Conservation (phyloP, 1,140 invertebrate species). For the Bombyx mori region DNA sequence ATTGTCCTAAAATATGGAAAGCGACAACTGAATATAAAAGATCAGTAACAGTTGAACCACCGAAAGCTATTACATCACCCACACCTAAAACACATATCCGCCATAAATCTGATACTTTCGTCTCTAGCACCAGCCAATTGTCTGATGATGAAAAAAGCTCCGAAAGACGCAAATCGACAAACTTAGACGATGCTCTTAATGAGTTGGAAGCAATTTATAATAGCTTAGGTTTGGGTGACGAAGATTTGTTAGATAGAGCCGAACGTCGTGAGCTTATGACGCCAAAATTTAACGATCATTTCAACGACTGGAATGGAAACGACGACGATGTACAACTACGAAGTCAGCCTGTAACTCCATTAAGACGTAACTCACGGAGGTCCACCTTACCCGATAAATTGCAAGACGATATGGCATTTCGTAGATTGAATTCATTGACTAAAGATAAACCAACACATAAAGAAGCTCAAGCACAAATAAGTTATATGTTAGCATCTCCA, state of each 20-base stretch:
- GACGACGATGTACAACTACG: conserved; percentile 53
- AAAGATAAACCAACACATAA: conserved; percentile 69
- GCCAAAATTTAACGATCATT: conserved; percentile 56
- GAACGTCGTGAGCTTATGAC: conserved; percentile 81
- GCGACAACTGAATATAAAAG: conserved; percentile 61
- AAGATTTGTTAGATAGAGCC: conserved; percentile 83
- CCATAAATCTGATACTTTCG: conserved; percentile 61
- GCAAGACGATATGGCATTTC: conserved; percentile 85
- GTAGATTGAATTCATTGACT: conserved; percentile 77
- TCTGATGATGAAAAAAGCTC: conserved; percentile 64
- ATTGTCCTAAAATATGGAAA: conserved; percentile 59
- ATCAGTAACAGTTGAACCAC: conserved; percentile 47
- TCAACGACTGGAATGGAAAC: conserved; percentile 67
- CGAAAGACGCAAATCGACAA: conserved; percentile 76
- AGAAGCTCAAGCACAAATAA: conserved; percentile 74
- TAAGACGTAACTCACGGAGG: conserved; percentile 43
- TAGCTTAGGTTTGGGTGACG: conserved; percentile 84
- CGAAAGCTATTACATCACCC: conserved; percentile 39
- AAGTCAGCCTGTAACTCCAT: conserved; percentile 57
- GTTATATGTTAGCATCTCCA: conserved; percentile 82
- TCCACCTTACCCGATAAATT: conserved; percentile 75
- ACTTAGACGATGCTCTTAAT: conserved; percentile 87
- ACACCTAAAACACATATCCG: conserved; percentile 51
- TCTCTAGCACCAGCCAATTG: conserved; percentile 37
- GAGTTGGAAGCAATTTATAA: conserved; percentile 93